Evolutionary conservation across 2,797 vertebrate genomes (phyloP).

Genomic region (Numenius phaeopus): DNA sequence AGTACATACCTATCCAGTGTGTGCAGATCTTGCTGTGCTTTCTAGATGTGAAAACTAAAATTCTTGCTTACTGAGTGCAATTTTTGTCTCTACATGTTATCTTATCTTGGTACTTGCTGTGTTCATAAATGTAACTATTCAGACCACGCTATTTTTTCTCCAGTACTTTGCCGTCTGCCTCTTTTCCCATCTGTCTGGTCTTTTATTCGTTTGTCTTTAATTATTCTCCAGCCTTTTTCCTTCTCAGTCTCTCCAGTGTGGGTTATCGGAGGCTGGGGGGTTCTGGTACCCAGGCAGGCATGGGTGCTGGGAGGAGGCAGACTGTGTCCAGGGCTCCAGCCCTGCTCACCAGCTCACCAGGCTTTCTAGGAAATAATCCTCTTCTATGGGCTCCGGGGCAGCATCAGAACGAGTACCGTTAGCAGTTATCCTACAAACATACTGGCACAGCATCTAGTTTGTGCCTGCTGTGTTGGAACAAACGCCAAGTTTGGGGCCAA

Average conservation of each 20-base stretch:
- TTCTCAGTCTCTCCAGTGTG: neutral
- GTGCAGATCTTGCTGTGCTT: neutral
- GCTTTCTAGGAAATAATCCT: slow-evolving; percentile 20
- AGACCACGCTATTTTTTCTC: fast-evolving
- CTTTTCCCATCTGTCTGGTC: neutral
- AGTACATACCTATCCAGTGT: fast-evolving
- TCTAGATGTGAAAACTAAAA: neutral
- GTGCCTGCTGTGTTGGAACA: fast-evolving
- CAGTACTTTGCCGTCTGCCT: neutral
- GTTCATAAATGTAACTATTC: neutral
- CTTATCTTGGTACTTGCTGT: neutral
- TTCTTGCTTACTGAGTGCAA: neutral
- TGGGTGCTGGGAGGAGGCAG: slow-evolving; percentile 60
- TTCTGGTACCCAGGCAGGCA: neutral
- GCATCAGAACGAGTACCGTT: fast-evolving
- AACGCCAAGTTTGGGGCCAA: fast-evolving
- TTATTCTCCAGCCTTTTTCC: neutral
- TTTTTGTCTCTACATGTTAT: neutral
- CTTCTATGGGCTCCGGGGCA: neutral
- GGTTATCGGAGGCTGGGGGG: fast-evolving
- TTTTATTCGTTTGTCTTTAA: neutral
- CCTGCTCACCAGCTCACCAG: neutral
- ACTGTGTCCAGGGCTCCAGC: slow-evolving; percentile 37
- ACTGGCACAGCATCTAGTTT: neutral
- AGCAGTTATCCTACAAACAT: neutral